A percentile compares a stretch with the other conserved stretches of the same genome.
phyloP scores from a whole-genome alignment of 2,113 vertebrate species.

The Tamias sibiricus region DNA sequence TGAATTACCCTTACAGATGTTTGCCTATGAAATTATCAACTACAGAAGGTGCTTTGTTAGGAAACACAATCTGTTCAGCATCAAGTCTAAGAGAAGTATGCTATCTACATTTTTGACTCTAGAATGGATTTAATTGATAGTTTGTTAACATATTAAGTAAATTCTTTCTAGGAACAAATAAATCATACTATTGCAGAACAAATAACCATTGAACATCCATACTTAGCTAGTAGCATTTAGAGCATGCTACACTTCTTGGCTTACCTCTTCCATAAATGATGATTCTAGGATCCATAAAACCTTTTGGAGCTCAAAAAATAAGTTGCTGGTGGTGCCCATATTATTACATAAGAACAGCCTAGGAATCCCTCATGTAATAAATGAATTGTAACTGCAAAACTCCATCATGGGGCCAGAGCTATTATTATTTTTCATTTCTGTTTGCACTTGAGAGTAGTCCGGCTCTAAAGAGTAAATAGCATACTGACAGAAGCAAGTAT shows the following conservation, averaged over 20 bases:
- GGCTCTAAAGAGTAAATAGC: slow-evolving; percentile 52
- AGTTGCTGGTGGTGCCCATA: slow-evolving; percentile 1
- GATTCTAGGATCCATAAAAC: slow-evolving; percentile 59
- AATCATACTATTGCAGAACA: slow-evolving; percentile 36
- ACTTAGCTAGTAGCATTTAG: slow-evolving; percentile 40
- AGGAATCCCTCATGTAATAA: slow-evolving; percentile 27
- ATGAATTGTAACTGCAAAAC: slow-evolving; percentile 54
- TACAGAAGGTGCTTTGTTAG: slow-evolving; percentile 65
- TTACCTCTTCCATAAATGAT: slow-evolving; percentile 64
- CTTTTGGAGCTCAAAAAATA: neutral
- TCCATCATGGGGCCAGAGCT: slow-evolving; percentile 21
- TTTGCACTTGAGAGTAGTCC: slow-evolving; percentile 32
- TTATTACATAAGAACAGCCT: slow-evolving; percentile 54
- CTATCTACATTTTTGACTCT: slow-evolving; percentile 52
- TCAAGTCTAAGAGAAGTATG: slow-evolving; percentile 28
- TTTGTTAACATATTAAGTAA: slow-evolving; percentile 71
- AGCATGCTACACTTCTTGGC: slow-evolving; percentile 9
- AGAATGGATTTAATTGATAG: slow-evolving; percentile 70
- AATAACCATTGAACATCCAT: slow-evolving; percentile 55
- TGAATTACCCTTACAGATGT: slow-evolving; percentile 77
- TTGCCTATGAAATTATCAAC: slow-evolving; percentile 76
- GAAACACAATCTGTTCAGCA: slow-evolving; percentile 74
- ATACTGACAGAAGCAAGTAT: neutral
- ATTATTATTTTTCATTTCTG: slow-evolving; percentile 61
- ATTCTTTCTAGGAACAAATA: slow-evolving; percentile 69